These are phyloP conservation scores for Gambusia holbrooki DNA, from an alignment of 2,113 vertebrate species.

Conservation along the genomic window DNA sequence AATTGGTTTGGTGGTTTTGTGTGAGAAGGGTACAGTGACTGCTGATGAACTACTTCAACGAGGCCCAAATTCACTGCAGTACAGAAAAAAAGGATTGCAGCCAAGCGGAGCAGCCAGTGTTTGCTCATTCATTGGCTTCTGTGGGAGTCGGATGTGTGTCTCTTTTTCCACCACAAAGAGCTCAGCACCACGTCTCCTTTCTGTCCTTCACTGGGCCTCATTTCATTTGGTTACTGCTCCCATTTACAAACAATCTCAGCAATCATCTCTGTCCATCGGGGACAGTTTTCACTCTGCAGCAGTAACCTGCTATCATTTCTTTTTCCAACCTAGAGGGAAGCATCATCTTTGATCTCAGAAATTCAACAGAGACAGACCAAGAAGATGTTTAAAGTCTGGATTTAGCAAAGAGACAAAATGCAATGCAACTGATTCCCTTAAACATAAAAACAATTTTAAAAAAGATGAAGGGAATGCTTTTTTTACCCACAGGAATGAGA, in stretches of 20 bases:
- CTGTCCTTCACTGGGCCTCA: slow-evolving; percentile 31
- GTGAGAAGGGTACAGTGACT: slow-evolving; percentile 23
- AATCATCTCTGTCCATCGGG: slow-evolving; percentile 36
- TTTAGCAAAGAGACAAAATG: neutral
- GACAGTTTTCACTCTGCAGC: slow-evolving; percentile 12
- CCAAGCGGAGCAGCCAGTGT: slow-evolving; percentile 43
- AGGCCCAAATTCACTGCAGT: slow-evolving; percentile 57
- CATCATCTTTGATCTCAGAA: slow-evolving; percentile 58
- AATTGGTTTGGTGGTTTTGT: slow-evolving; percentile 23
- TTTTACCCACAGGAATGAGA: slow-evolving; percentile 64
- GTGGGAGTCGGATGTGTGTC: slow-evolving; percentile 60
- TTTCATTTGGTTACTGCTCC: slow-evolving; percentile 18
- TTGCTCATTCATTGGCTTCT: slow-evolving; percentile 54
- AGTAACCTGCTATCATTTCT: slow-evolving; percentile 20
- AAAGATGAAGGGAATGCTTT: slow-evolving; percentile 26
- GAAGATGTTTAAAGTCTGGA: neutral
- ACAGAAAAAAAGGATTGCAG: slow-evolving; percentile 20
- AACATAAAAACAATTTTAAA: slow-evolving; percentile 1
- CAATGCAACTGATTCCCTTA: neutral
- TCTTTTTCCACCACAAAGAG: slow-evolving; percentile 24
- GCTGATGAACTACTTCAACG: slow-evolving; percentile 36
- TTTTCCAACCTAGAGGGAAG: slow-evolving; percentile 32
- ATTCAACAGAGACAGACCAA: neutral
- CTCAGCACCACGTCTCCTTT: slow-evolving; percentile 23
- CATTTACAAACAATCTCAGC: slow-evolving; percentile 22